Evolutionary conservation across 2,113 vertebrate genomes (phyloP), one percentile per base, ranked within the genome.

Genomic region (Herpetotheres cachinnans): DNA sequence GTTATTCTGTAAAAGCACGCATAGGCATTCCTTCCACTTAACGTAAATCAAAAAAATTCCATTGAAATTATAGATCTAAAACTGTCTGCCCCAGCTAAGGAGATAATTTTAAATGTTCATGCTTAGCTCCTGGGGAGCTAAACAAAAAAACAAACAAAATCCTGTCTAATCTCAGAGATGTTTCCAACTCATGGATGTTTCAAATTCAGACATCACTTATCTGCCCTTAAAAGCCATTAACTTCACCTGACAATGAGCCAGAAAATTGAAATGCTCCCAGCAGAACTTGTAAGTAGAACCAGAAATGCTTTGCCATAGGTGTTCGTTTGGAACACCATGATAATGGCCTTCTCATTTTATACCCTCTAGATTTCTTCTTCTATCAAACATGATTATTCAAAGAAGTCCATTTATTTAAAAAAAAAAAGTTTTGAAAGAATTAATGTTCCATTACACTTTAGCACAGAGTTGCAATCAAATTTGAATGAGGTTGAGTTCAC

Each of bases 261-360:
- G 84, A 91, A 88, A 96, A 94, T 90, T 82, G 40, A 86, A 95
- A 85, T 70, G 36, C 54, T 96, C 58, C 62, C 78, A 79, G 87
- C 82, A 95, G 83, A 89, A 95, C 63, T 74, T 90, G 26, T 55
- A 73, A 70, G 81, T 85, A 86, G 83, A 93, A 86, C 38, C 50
- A 89, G 29, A 87, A 94, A 50, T 40, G 46, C 38, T 87, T 94
- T 97, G 67, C 74, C 15, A 24, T 91, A 91, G 72, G 66, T 84
- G 52, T 56, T 92, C 2, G 0, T 55, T 72, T 86, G 49, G 62
- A 95, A 82, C 58, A 66, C 32, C n/a, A 44, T 17, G 13, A 69
- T 94, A 91, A 91, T n/a, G 66, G 90, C 81, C 58, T 78, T 82
- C 77, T 91, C 61, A 36, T 89, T 94, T 89, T 82, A 73, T 66